phyloP scores from a whole-genome alignment of 2,888 invertebrate genomes.

The Heteromurus nitidus region DNA sequence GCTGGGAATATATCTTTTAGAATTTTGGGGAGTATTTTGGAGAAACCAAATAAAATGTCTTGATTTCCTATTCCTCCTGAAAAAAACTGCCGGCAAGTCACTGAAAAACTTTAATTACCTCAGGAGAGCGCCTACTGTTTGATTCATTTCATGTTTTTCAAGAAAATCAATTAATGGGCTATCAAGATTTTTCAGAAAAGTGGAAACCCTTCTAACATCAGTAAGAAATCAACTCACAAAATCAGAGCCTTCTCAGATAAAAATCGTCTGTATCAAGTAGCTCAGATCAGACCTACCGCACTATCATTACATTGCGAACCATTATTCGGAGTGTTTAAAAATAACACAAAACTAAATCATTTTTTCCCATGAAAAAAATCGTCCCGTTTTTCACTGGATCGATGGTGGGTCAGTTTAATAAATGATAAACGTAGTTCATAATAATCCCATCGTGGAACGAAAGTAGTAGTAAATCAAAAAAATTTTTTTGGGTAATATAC shows the following conservation, averaged over 20 bases:
- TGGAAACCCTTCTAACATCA: conserved; percentile 15
- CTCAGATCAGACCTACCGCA: conserved; percentile 54
- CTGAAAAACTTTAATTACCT: too few species aligned
- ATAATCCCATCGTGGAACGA: too few species aligned
- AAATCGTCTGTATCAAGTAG: too few species aligned
- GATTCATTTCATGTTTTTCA: not conserved
- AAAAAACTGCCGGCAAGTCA: too few species aligned
- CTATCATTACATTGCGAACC: conserved; percentile 29
- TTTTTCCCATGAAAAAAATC: conserved; percentile 25
- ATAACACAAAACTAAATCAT: conserved; percentile 33
- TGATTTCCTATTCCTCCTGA: too few species aligned
- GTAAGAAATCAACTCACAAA: not conserved
- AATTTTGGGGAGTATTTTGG: too few species aligned
- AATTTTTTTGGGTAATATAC: too few species aligned
- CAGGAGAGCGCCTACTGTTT: too few species aligned
- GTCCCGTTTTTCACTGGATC: conserved; percentile 25
- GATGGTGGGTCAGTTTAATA: not conserved
- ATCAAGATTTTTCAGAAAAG: conserved; percentile 24
- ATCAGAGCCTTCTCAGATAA: too few species aligned
- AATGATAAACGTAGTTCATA: not conserved
- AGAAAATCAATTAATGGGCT: conserved; percentile 21
- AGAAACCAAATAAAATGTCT: too few species aligned
- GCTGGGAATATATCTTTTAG: too few species aligned
- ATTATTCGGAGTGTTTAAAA: conserved; percentile 23
- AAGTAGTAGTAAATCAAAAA: not conserved